Evolutionary conservation across 2,888 invertebrate species (phyloP).

Genomic region (Rhagophthalmus giganteus): DNA sequence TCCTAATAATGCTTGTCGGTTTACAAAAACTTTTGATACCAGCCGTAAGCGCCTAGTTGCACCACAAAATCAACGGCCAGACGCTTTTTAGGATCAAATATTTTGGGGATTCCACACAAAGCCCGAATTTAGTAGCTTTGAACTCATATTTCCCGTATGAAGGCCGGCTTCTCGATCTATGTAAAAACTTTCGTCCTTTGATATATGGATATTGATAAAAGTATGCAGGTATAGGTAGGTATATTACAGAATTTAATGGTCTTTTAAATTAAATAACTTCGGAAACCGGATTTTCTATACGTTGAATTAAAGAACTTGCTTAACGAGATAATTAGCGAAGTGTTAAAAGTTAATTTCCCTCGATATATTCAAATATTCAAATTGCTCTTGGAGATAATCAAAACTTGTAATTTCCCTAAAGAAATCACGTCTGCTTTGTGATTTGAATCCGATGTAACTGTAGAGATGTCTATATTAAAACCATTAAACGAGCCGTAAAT

Average conservation of each 20-base stretch:
- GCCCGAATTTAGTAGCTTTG: constrained; percentile 27
- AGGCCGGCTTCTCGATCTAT: constrained; percentile 13
- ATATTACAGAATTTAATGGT: constrained; percentile 5
- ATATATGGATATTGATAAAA: constrained; percentile 13
- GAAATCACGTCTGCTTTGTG: constrained; percentile 47
- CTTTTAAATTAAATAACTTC: not conserved
- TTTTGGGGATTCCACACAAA: constrained; percentile 24
- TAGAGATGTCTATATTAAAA: constrained; percentile 18
- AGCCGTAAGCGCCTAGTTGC: constrained; percentile 8
- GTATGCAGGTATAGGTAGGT: no score
- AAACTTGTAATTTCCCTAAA: constrained; percentile 56
- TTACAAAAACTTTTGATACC: no score
- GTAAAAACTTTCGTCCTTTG: constrained; percentile 20
- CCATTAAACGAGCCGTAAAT: constrained; percentile 20
- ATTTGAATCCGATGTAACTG: constrained; percentile 15
- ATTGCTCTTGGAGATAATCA: constrained; percentile 48
- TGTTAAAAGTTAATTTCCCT: constrained; percentile 47
- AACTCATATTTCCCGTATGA: constrained; percentile 24
- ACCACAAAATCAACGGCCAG: constrained; percentile 23
- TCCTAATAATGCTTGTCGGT: no score
- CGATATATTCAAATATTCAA: constrained; percentile 48
- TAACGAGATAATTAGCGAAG: constrained; percentile 46
- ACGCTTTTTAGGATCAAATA: constrained; percentile 26
- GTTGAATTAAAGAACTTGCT: no score
- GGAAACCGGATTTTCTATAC: no score